Evolutionary conservation across 2,797 vertebrate genomes (phyloP).

Genomic region (Pagetopsis macropterus): DNA sequence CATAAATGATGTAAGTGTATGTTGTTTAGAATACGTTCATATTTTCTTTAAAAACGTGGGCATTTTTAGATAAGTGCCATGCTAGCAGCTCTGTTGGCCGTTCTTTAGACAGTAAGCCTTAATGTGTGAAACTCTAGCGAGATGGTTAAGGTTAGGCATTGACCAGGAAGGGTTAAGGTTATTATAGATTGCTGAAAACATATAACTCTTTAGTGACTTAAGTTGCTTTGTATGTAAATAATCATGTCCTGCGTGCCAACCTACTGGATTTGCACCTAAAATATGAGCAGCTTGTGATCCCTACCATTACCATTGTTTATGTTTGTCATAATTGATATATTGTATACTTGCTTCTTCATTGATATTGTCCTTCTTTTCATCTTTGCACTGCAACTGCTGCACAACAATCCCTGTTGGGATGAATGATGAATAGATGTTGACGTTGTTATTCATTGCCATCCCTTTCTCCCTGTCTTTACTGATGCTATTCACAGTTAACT

Average conservation of each 20-base stretch:
- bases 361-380: neutral
- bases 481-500: constrained; percentile 7
- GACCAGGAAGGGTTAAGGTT: too few species aligned
- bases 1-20: neutral
- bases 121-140: too few species aligned
- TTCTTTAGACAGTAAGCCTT: too few species aligned
- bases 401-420: neutral
- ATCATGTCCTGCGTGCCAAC: neutral
- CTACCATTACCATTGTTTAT: neutral
- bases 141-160: too few species aligned
- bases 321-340: neutral
- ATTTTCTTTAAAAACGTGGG: neutral
- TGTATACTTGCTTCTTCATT: neutral
- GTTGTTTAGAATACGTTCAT: neutral
- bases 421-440: neutral
- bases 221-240: neutral
- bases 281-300: neutral
- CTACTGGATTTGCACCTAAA: neutral
- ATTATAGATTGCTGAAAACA: neutral
- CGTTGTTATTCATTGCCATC: neutral
- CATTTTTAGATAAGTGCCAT: neutral
- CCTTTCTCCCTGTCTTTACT: neutral
- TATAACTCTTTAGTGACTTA: neutral
- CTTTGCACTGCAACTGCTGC: neutral
- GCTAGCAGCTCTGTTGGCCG: too few species aligned